phyloP scores from a whole-genome alignment of 2,797 vertebrate species.

The Eulemur mongoz region DNA sequence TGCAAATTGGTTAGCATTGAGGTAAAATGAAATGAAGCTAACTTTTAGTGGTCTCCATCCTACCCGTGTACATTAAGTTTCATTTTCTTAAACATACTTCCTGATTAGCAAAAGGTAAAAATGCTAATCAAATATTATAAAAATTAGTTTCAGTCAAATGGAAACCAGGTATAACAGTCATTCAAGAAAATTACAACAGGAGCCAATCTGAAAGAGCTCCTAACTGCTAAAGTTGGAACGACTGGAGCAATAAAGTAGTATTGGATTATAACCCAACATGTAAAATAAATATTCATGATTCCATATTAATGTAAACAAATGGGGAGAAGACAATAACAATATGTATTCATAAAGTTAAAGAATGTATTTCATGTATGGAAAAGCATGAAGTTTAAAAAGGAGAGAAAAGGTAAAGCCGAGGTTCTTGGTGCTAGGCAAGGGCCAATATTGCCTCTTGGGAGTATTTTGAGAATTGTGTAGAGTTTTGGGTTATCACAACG shows the following conservation, averaged over 20 bases:
- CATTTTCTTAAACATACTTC: slow-evolving; percentile 38
- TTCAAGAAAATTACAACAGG: not conserved
- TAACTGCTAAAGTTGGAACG: not conserved
- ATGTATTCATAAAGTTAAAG: not conserved
- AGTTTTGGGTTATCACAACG: not conserved
- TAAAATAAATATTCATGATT: not conserved
- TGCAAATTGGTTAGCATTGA: slow-evolving; percentile 19
- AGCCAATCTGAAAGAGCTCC: not conserved
- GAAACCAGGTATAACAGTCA: slow-evolving; percentile 28
- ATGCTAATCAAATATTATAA: slow-evolving; percentile 26
- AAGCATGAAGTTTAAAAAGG: slow-evolving; percentile 19
- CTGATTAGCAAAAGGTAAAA: slow-evolving; percentile 37
- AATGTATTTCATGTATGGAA: not conserved
- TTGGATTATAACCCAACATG: not conserved
- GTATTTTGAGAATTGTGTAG: not conserved
- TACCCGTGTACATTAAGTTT: not conserved
- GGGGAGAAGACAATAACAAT: not conserved
- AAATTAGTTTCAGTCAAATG: slow-evolving; percentile 45
- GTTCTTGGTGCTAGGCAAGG: not conserved
- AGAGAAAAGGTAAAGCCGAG: not conserved
- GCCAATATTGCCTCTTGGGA: not conserved
- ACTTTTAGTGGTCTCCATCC: not conserved
- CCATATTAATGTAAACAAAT: not conserved
- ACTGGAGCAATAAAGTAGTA: not conserved
- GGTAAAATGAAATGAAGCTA: slow-evolving; percentile 22